Percentiles rank a stretch among this genome's conserved stretches.
These are phyloP conservation scores for Orius insidiosus DNA, from an alignment of 1,140 invertebrate genomes.

Conservation along the genomic window DNA sequence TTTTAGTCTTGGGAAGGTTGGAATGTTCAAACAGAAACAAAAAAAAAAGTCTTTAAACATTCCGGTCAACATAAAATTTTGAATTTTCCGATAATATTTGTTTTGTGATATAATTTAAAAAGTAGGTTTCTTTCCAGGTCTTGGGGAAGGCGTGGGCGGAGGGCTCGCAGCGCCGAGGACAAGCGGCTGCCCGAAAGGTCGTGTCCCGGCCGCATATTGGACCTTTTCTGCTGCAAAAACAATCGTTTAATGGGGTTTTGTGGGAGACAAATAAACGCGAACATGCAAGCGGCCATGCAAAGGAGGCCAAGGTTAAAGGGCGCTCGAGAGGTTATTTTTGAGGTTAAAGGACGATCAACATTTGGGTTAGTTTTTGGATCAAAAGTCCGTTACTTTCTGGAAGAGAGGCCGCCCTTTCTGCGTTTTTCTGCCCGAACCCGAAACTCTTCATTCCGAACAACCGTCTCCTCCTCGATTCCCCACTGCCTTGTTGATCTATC, in stretches of 20 bases:
- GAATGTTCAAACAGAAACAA: no score
- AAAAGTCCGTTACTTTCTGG: slow-evolving; percentile 53
- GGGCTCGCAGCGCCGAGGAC: slow-evolving; percentile 30
- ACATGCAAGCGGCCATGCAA: not conserved
- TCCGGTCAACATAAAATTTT: not conserved
- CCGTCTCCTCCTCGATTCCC: slow-evolving; percentile 23
- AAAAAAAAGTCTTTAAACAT: no score
- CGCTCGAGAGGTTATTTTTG: not conserved
- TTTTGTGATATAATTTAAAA: slow-evolving; percentile 21
- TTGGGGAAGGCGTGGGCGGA: slow-evolving; percentile 3
- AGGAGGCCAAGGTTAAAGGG: no score
- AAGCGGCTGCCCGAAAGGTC: slow-evolving; percentile 57
- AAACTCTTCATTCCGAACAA: slow-evolving; percentile 56
- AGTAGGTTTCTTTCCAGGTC: slow-evolving; percentile 3
- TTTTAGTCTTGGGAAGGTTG: no score
- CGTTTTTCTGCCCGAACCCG: slow-evolving; percentile 46
- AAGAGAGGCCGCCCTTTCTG: slow-evolving; percentile 57
- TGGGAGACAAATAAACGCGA: slow-evolving; percentile 11
- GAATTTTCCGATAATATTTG: slow-evolving; percentile 17
- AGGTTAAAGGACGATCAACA: no score
- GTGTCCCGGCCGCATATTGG: slow-evolving; percentile 36
- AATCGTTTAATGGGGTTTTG: no score
- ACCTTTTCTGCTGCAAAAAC: slow-evolving; percentile 19
- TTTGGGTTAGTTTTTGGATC: no score
- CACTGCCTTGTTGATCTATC: not conserved